phyloP scores from a whole-genome alignment of 2,113 vertebrate species.

The Philantomba maxwellii region DNA sequence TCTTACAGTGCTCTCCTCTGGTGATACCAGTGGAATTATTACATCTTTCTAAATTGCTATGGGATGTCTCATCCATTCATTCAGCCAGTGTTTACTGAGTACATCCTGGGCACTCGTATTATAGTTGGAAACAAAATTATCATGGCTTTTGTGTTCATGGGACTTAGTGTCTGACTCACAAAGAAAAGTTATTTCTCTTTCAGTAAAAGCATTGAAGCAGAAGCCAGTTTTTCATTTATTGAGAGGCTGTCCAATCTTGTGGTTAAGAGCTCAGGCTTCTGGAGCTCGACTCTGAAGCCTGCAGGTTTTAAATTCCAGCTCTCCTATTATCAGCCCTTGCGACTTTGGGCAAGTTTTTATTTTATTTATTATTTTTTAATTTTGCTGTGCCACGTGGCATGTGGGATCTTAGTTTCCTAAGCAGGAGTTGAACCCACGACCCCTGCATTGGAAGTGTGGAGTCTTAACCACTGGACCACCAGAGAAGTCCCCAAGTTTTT shows the following conservation, averaged over 20 bases:
- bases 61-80: background rate
- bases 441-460: background rate
- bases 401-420: background rate
- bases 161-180: background rate
- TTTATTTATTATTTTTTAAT: background rate
- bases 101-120: background rate
- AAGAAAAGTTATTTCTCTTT: background rate
- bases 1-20: background rate
- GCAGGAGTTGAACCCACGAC: background rate
- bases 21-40: background rate
- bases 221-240: background rate
- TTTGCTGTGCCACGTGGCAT: background rate
- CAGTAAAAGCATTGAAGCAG: background rate
- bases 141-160: background rate
- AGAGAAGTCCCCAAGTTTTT: background rate
- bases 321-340: background rate
- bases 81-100: background rate
- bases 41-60: background rate
- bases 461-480: background rate
- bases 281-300: background rate
- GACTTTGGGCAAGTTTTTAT: background rate
- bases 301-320: background rate
- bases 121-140: background rate
- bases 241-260: background rate
- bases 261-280: background rate